phyloP scores from a whole-genome alignment of 1,140 invertebrate species.

The Drosophila sulfurigaster region DNA sequence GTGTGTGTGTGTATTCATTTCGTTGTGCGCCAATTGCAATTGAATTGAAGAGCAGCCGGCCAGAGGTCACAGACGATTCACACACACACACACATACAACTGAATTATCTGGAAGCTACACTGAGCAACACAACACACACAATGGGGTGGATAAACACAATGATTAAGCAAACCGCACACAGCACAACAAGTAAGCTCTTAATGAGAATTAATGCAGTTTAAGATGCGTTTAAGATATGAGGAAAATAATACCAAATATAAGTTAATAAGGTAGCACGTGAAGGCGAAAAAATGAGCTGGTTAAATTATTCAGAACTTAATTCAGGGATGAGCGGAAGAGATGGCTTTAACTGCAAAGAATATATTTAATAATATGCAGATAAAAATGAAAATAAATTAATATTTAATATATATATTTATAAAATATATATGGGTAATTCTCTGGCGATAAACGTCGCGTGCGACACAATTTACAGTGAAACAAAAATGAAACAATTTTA shows the following conservation, averaged over 20 bases:
- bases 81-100: conserved; percentile 62
- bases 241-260: background rate
- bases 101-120: conserved; percentile 36
- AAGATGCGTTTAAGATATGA: conserved; percentile 1
- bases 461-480: too few species aligned
- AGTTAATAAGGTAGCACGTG: background rate
- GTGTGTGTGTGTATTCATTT: conserved; percentile 19
- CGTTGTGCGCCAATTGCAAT: conserved; percentile 52
- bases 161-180: background rate
- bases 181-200: background rate
- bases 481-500: too few species aligned
- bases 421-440: too few species aligned
- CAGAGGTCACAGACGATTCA: conserved; percentile 76
- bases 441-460: too few species aligned
- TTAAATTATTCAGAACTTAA: too few species aligned
- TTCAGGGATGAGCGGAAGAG: too few species aligned
- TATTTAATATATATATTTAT: too few species aligned
- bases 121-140: conserved; percentile 29
- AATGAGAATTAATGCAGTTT: background rate
- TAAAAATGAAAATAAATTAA: too few species aligned
- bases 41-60: conserved; percentile 74
- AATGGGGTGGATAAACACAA: background rate
- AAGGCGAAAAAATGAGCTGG: background rate
- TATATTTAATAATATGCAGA: too few species aligned
- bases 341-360: too few species aligned